phyloP scores from a whole-genome alignment of 2,888 invertebrate species.

The Campoplex capitator region DNA sequence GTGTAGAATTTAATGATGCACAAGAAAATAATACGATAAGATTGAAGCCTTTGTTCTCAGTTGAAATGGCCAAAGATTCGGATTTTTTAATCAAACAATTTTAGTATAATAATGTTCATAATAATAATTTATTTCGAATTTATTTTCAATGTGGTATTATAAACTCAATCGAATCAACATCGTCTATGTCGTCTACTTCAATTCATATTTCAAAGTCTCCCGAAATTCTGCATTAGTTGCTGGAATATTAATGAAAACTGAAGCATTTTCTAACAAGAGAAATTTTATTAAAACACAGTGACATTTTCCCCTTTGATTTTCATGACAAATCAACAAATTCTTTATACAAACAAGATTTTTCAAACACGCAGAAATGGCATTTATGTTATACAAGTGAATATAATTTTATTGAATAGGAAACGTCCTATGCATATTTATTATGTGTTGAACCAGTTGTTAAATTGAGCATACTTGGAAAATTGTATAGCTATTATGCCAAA shows the following conservation, averaged over 20 bases:
- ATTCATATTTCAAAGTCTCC: not conserved
- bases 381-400: not conserved
- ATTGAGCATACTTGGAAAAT: conserved; percentile 9
- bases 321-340: not conserved
- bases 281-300: not conserved
- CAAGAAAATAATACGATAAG: not conserved
- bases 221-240: not conserved
- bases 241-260: not conserved
- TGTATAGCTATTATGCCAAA: not conserved
- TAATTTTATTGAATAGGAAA: not conserved
- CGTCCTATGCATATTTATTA: not conserved
- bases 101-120: no score
- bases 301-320: not conserved
- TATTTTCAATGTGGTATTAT: no score
- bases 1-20: not conserved
- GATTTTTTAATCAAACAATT: not conserved
- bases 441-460: conserved; percentile 19
- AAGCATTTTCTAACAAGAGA: no score
- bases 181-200: no score
- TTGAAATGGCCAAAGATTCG: not conserved
- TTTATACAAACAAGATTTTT: not conserved
- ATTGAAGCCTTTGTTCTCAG: not conserved
- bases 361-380: not conserved
- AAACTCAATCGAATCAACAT: no score
- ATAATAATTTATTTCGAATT: no score